These are phyloP conservation scores for Odocoileus virginianus DNA, from an alignment of 2,113 vertebrate genomes.

Conservation along the genomic window DNA sequence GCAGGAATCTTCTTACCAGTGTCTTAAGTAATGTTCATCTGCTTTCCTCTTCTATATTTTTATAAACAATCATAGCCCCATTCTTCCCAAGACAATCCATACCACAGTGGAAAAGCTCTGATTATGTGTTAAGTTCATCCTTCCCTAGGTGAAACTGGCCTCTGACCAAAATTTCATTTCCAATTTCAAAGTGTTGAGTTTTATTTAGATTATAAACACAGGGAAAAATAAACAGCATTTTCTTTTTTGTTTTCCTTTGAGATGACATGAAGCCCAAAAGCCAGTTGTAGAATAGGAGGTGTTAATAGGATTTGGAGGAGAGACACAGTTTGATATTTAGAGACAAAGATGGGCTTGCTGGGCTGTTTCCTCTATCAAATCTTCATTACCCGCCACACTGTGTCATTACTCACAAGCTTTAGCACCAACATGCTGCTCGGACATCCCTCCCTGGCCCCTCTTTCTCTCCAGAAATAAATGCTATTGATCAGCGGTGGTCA, in stretches of 20 bases:
- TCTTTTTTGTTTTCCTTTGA: constrained; percentile 22
- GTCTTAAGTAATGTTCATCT: neutral
- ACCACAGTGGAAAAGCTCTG: neutral
- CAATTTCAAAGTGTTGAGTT: constrained; percentile 10
- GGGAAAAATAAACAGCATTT: neutral
- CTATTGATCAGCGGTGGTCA: constrained; percentile 12
- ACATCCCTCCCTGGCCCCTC: neutral
- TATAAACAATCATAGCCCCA: neutral
- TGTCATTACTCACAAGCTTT: neutral
- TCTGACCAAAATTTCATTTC: neutral
- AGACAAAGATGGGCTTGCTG: constrained; percentile 23
- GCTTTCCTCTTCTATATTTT: neutral
- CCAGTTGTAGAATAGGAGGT: constrained; percentile 32
- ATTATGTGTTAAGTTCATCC: neutral
- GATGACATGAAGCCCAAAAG: neutral
- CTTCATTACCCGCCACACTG: constrained; percentile 5
- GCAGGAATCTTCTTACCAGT: neutral
- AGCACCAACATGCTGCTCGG: neutral
- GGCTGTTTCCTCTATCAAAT: neutral
- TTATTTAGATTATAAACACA: constrained; percentile 29
- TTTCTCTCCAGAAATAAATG: constrained; percentile 54
- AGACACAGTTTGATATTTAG: constrained; percentile 1
- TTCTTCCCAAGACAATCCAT: neutral
- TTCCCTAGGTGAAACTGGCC: neutral
- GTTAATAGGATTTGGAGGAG: constrained; percentile 53